Base-by-base conservation (phyloP, 2,888 invertebrate species). In the Cremastobaeus sp. region DNA sequence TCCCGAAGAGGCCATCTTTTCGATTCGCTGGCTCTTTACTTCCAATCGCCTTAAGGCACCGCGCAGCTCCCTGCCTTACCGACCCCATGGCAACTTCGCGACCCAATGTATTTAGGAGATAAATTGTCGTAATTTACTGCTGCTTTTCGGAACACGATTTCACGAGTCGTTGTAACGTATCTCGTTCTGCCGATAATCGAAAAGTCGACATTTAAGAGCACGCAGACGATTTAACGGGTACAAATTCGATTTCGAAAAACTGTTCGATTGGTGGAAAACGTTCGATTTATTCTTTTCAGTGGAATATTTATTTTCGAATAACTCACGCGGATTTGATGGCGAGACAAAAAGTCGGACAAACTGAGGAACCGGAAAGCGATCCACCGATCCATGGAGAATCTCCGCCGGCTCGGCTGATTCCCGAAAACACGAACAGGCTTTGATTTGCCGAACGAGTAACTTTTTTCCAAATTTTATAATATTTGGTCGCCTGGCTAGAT, bases 281-380 rank as follows among this genome's bases (percentile, higher is more conserved):
- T 45, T 15, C 14, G 20, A 17, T 28, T 25, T n/a, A 14, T 21
- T 45, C 34, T 45, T 45, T 57, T 25, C 6, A 43, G 12, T 12
- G 4, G 11, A 18, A 5, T 8, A 47, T 35, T 8, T 35, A 30
- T 30, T 45, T 59, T 17, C 12, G 30, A 47, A 28, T 37, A 47
- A 59, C 14, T 45, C 28, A 30, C 30, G 39, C 15, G 28, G 9
- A 39, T 43, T 28, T 47, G 60, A 60, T 35, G 39, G 15, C 9
- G 14, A 30, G 8, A 47, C 25, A 59, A 35, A 18, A 21, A 11
- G n/a, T 47, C 15, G 3, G 28, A 35, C 59, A 34, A 37, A 48
- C n/a, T 6, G 48, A 60, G 28, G 28, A 60, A 47, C 60, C 48
- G 48, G 48, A 48, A 60, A 34, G 20, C 55, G 37, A 52, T 45